Conservation (phyloP, 2,888 invertebrate species). For the Catocala fraxini region DNA sequence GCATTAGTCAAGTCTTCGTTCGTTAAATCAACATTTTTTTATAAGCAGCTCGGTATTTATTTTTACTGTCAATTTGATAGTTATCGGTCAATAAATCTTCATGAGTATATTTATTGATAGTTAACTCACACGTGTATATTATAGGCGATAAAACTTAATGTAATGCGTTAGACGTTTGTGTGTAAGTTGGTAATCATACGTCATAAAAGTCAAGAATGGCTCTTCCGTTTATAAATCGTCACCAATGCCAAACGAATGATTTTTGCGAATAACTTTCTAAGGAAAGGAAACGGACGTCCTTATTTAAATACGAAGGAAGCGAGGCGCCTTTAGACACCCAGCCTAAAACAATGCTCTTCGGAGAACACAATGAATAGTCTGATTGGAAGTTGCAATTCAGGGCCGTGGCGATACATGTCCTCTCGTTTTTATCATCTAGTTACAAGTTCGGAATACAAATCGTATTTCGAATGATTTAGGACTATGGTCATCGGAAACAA, state of each 20-base stretch:
- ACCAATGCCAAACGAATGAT: conserved; percentile 55
- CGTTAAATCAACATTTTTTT: no score
- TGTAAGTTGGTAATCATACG: conserved; percentile 30
- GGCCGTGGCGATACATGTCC: conserved; percentile 36
- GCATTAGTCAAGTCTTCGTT: no score
- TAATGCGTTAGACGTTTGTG: conserved; percentile 35
- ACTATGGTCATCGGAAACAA: conserved; percentile 22
- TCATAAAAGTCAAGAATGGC: conserved; percentile 53
- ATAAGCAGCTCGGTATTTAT: neutral
- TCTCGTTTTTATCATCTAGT: conserved; percentile 40
- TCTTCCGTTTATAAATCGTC: conserved; percentile 66
- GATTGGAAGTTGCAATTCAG: conserved; percentile 36
- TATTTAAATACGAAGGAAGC: conserved; percentile 71
- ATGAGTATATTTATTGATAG: conserved; percentile 8
- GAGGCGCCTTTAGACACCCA: conserved; percentile 60
- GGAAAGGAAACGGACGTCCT: conserved; percentile 84
- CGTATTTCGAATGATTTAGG: conserved; percentile 27
- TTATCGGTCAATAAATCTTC: conserved; percentile 10
- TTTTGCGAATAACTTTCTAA: conserved; percentile 63
- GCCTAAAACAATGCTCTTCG: conserved; percentile 66
- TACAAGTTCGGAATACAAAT: conserved; percentile 34
- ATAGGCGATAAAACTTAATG: conserved; percentile 20
- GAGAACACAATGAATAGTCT: conserved; percentile 56
- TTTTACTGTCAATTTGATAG: neutral
- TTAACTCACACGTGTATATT: conserved; percentile 12